Evolutionary conservation across 2,888 invertebrate species (phyloP).

Genomic region (Pristionchus arcanus): DNA sequence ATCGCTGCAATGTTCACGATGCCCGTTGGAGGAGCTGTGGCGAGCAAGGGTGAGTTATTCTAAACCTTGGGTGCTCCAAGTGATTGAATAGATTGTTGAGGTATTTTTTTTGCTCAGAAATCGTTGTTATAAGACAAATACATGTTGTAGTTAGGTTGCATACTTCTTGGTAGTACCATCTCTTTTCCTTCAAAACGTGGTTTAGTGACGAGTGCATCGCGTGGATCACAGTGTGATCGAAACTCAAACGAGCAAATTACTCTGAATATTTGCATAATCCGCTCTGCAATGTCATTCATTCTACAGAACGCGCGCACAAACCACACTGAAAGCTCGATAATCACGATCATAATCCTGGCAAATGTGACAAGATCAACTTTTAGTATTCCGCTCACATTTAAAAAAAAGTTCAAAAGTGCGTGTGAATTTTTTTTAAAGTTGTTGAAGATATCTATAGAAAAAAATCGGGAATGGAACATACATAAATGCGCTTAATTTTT

Average conservation of each 20-base stretch:
- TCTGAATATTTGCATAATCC: background rate
- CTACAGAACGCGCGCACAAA: background rate
- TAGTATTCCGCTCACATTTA: background rate
- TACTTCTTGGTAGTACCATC: background rate
- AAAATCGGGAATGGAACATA: too few relatives aligned
- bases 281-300: background rate
- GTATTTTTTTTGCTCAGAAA: too few relatives aligned
- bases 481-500: too few relatives aligned
- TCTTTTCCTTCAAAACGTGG: background rate
- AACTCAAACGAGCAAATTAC: background rate
- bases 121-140: too few relatives aligned
- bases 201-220: background rate
- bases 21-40: background rate
- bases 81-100: too few relatives aligned
- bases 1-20: slow-evolving; percentile 40
- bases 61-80: too few relatives aligned
- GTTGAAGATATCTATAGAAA: too few relatives aligned
- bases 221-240: background rate
- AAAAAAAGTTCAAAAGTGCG: too few relatives aligned
- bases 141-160: too few relatives aligned
- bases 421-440: too few relatives aligned
- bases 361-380: background rate
- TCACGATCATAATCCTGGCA: slow-evolving; percentile 4
- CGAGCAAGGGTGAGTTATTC: background rate
- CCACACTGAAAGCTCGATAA: background rate